A percentile compares a stretch with the other conserved stretches of the same genome.
Evolutionary conservation across 92 coral and sea anemone genomes (phyloP).

Genomic region (Zoanthus solanderi): DNA sequence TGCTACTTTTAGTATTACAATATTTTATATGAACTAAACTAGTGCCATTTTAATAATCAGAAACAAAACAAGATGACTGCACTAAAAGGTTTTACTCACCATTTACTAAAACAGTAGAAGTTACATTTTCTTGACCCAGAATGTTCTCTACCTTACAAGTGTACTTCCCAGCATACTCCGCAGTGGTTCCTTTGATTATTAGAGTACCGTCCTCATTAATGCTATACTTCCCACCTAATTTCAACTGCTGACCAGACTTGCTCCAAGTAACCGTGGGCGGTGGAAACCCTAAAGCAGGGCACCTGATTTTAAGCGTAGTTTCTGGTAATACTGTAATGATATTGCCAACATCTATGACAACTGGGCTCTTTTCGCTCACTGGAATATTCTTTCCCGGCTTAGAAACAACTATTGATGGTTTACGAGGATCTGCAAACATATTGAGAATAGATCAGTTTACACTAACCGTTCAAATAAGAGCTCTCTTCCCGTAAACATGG

Average conservation of each 20-base stretch:
- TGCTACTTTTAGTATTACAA: no score
- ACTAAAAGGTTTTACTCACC: slow-evolving; percentile 50
- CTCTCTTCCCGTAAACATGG: not conserved
- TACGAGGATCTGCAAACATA: slow-evolving; percentile 18
- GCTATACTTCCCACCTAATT: slow-evolving; percentile 18
- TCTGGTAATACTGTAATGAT: slow-evolving; percentile 74
- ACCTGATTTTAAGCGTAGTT: slow-evolving; percentile 70
- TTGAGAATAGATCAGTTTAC: not conserved
- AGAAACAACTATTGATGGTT: slow-evolving; percentile 28
- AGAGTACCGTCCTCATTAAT: slow-evolving; percentile 27
- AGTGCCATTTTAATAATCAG: no score
- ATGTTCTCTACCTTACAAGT: slow-evolving; percentile 76
- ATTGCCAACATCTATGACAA: slow-evolving; percentile 73
- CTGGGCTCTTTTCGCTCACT: slow-evolving; percentile 49
- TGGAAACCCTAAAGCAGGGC: slow-evolving; percentile 91
- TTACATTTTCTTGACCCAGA: slow-evolving; percentile 65
- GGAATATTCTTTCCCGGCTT: slow-evolving; percentile 41
- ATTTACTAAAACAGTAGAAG: slow-evolving; percentile 63
- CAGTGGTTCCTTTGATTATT: slow-evolving; percentile 4
- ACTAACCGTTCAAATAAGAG: not conserved
- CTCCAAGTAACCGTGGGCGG: slow-evolving; percentile 89
- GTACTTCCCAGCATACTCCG: slow-evolving; percentile 68
- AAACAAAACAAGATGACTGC: not conserved
- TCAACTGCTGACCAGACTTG: slow-evolving; percentile 66
- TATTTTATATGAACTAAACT: no score